phyloP scores from a whole-genome alignment of 2,113 vertebrate genomes.

The Danionella cerebrum region DNA sequence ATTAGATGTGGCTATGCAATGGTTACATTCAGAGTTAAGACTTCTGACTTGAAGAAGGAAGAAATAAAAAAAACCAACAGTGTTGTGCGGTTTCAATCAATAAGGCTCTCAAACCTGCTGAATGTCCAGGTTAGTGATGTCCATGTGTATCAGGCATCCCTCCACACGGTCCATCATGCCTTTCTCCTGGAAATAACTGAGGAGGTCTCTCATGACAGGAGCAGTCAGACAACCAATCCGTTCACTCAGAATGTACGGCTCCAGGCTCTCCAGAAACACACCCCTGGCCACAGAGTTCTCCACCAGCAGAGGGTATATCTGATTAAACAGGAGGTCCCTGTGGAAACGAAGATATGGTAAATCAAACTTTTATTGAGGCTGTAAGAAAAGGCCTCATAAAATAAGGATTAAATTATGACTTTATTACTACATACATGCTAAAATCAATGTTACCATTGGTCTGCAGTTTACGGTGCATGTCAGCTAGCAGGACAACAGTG shows the following conservation, averaged over 20 bases:
- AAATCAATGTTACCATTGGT: too few species aligned
- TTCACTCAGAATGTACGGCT: constrained; percentile 85
- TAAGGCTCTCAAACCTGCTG: constrained; percentile 71
- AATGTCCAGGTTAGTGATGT: constrained; percentile 93
- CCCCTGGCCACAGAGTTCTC: constrained; percentile 90
- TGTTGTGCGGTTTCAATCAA: background rate
- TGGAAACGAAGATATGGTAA: background rate
- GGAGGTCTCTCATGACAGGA: constrained; percentile 88
- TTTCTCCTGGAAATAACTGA: constrained; percentile 88
- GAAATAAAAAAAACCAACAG: background rate
- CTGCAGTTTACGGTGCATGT: too few species aligned
- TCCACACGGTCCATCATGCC: constrained; percentile 90
- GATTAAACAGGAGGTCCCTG: constrained; percentile 89
- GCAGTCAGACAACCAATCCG: constrained; percentile 84
- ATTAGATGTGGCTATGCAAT: too few species aligned
- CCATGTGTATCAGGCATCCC: constrained; percentile 93
- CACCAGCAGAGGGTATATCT: constrained; percentile 81
- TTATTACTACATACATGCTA: too few species aligned
- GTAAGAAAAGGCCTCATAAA: too few species aligned
- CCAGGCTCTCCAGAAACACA: constrained; percentile 88
- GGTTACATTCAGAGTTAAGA: too few species aligned
- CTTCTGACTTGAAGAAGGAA: too few species aligned
- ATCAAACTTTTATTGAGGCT: too few species aligned
- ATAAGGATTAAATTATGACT: too few species aligned
- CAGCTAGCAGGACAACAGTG: background rate